phyloP scores from a whole-genome alignment of 2,113 vertebrate genomes.

The Mungos mungo region DNA sequence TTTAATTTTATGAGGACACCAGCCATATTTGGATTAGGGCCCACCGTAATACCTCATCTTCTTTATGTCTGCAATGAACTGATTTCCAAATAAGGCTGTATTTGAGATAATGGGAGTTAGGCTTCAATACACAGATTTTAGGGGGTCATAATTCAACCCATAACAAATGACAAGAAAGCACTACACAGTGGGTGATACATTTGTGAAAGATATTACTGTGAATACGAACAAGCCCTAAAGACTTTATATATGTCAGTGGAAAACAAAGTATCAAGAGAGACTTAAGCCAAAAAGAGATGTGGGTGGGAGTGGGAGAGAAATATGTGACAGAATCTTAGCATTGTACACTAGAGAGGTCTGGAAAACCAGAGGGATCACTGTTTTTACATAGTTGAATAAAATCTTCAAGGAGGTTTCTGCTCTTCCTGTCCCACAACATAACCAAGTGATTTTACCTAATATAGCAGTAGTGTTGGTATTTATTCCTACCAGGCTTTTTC shows the following conservation, averaged over 20 bases:
- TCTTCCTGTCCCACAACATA: not conserved
- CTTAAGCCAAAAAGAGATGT: not conserved
- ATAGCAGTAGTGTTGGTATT: not conserved
- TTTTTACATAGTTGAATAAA: not conserved
- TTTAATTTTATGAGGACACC: not conserved
- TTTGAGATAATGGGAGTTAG: not conserved
- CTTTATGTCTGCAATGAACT: not conserved
- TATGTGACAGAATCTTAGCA: not conserved
- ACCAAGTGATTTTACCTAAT: not conserved
- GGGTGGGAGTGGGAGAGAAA: not conserved
- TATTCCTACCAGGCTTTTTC: not conserved
- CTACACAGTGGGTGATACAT: accelerated
- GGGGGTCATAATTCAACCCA: not conserved
- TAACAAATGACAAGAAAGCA: not conserved
- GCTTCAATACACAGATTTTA: not conserved
- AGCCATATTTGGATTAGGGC: not conserved
- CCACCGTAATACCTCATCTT: not conserved
- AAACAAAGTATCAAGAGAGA: not conserved
- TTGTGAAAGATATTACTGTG: not conserved
- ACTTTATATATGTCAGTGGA: not conserved
- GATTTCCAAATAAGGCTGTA: not conserved
- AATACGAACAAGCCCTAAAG: not conserved
- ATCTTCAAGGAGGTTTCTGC: not conserved
- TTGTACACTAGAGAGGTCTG: not conserved
- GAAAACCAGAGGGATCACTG: not conserved